Conservation (phyloP, 1,140 invertebrate species). For the Neodiprion lecontei region DNA sequence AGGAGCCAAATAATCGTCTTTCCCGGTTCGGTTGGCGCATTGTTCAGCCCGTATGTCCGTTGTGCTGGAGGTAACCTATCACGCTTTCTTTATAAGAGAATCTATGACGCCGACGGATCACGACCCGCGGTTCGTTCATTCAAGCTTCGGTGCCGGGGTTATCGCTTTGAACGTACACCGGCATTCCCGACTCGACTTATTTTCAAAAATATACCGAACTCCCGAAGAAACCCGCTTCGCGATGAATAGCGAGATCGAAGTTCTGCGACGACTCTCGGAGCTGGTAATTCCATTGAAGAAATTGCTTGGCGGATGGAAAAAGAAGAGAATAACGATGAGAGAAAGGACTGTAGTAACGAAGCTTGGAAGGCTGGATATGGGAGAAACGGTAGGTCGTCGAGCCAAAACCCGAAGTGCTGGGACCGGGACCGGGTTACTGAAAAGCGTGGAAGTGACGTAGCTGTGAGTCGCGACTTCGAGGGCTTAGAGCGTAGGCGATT, state of each 20-base stretch:
- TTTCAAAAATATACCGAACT: background rate
- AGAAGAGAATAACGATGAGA: constrained; percentile 13
- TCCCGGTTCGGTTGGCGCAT: background rate
- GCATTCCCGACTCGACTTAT: background rate
- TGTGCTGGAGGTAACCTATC: background rate
- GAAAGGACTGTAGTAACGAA: constrained; percentile 2
- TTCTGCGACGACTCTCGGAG: background rate
- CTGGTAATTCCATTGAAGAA: background rate
- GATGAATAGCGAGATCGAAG: background rate
- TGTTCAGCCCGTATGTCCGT: background rate
- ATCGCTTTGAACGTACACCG: background rate
- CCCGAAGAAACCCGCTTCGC: background rate
- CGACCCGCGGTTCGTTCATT: background rate
- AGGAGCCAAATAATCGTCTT: background rate
- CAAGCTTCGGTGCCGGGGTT: background rate
- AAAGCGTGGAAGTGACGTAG: constrained; percentile 18
- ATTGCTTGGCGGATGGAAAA: constrained; percentile 17
- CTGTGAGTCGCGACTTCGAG: constrained; percentile 10
- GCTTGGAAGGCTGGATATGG: constrained; percentile 19
- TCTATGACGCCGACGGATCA: background rate
- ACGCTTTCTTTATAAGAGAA: background rate
- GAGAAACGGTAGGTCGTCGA: constrained; percentile 33
- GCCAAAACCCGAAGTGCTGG: background rate
- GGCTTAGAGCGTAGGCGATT: constrained; percentile 57
- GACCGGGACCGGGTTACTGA: background rate